phyloP scores from a whole-genome alignment of 1,140 invertebrate species.

The Popillia japonica region DNA sequence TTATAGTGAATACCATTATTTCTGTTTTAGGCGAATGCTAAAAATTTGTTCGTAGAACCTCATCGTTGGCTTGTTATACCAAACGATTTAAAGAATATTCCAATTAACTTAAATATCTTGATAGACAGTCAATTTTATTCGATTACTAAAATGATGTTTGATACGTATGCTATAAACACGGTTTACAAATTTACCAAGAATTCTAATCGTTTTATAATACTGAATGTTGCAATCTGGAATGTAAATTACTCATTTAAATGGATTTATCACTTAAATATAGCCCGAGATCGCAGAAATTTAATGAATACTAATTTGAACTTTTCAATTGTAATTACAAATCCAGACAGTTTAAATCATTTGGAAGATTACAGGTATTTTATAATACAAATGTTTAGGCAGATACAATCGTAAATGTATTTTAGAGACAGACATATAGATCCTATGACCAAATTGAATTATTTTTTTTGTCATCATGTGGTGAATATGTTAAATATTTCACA shows the following conservation, averaged over 20 bases:
- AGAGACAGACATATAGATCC: slow-evolving; percentile 66
- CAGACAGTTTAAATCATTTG: slow-evolving; percentile 66
- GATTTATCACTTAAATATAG: neutral
- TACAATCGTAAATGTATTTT: slow-evolving; percentile 41
- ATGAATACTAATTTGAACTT: neutral
- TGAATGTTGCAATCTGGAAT: neutral
- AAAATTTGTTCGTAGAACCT: neutral
- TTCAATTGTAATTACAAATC: slow-evolving; percentile 11
- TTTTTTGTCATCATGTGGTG: slow-evolving; percentile 63
- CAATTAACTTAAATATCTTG: neutral
- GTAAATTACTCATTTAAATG: neutral
- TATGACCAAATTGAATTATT: slow-evolving; percentile 68
- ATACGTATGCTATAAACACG: neutral
- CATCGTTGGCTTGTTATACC: neutral
- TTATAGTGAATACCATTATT: too few relatives aligned
- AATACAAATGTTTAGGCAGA: neutral
- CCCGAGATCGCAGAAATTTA: neutral
- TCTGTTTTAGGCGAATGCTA: neutral
- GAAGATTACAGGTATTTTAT: slow-evolving; percentile 63
- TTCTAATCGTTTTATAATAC: neutral
- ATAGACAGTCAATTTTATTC: neutral
- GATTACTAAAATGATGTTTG: neutral
- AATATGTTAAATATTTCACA: slow-evolving; percentile 66
- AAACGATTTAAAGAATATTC: neutral
- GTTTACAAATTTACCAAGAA: neutral